Base-by-base conservation (phyloP, 1,140 invertebrate species). In the Formica selysi region DNA sequence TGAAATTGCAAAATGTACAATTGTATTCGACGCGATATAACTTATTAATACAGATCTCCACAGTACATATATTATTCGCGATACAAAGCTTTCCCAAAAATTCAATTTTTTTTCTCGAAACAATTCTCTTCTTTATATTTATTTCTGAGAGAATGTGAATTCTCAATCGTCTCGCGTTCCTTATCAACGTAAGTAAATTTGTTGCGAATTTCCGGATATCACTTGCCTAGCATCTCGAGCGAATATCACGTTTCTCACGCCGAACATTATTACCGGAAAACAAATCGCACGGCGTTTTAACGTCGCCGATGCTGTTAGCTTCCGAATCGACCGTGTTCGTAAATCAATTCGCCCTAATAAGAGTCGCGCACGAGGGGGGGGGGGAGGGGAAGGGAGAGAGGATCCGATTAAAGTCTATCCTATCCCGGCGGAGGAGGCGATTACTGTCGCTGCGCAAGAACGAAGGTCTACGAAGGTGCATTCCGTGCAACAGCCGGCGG, bases 301-400 rank as follows among this genome's bases (percentile, higher is more conserved):
- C 51, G 29, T 36, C 79, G 54, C 51, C 79, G 13, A 29, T 61
- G 51, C 54, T n/a, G 57, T 73, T 73, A 71, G 16, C 16, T 51
- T 51, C 67, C 41, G 67, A 54, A 59, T 38, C 67, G 59, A 7
- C 19, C 51, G 57, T 41, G 54, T 74, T 83, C 68, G 79, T 83
- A 83, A 83, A 83, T 74, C 79, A 71, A 29, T 74, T 48, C 38
- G 67, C 44, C 38, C 48, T 22, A 57, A 83, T 83, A 83, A 74
- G 79, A 26, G 57, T 74, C 68, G 79, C 51, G 36, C 26, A n/a
- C 3, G 29, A 3, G 29, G 1, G 29, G 29, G 1, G 1, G 3
- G 32, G 32, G 1, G 32, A 4, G 0, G 1, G 2, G 32, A 3
- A 4, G 32, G 67, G 26, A 11, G 59, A 38, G 67, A 51, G 4